phyloP scores from a whole-genome alignment of 2,797 vertebrate genomes.

The Eospalax fontanierii region DNA sequence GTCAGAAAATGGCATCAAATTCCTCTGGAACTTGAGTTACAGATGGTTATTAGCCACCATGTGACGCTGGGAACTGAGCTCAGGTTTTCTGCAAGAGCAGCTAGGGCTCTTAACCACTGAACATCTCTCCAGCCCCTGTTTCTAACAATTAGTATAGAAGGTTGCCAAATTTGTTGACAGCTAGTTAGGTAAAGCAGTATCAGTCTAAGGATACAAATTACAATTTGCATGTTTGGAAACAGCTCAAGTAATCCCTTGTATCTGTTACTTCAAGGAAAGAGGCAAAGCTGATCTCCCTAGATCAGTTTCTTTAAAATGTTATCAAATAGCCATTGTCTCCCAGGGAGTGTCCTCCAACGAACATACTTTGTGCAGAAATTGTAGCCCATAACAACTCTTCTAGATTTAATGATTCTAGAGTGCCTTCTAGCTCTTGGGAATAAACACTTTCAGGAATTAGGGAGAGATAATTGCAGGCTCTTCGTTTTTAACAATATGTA shows the following conservation, averaged over 20 bases:
- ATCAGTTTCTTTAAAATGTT: slow-evolving; percentile 72
- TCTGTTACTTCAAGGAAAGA: slow-evolving; percentile 74
- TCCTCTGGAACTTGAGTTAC: no score
- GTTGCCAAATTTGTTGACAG: slow-evolving; percentile 17
- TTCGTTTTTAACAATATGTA: slow-evolving; percentile 2
- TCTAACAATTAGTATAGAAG: background rate
- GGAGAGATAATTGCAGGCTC: background rate
- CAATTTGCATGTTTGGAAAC: slow-evolving; percentile 20
- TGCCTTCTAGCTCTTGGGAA: slow-evolving; percentile 26
- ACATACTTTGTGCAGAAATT: background rate
- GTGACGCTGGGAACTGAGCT: no score
- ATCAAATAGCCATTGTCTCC: slow-evolving; percentile 58
- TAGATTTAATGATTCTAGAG: slow-evolving; percentile 28
- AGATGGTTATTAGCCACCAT: no score
- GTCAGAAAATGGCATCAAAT: no score
- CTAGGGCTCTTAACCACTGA: no score
- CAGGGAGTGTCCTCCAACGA: background rate
- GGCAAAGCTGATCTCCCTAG: slow-evolving; percentile 66
- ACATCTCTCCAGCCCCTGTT: no score
- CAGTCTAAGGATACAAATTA: slow-evolving; percentile 10
- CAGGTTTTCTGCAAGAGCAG: no score
- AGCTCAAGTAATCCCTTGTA: slow-evolving; percentile 34
- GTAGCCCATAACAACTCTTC: background rate
- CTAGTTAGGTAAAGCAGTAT: slow-evolving; percentile 20
- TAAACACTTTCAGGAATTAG: background rate